Evolutionary conservation across 1,140 invertebrate genomes (phyloP), one percentile per base, ranked within the genome.

Genomic region (Lordiphosa collinella): DNA sequence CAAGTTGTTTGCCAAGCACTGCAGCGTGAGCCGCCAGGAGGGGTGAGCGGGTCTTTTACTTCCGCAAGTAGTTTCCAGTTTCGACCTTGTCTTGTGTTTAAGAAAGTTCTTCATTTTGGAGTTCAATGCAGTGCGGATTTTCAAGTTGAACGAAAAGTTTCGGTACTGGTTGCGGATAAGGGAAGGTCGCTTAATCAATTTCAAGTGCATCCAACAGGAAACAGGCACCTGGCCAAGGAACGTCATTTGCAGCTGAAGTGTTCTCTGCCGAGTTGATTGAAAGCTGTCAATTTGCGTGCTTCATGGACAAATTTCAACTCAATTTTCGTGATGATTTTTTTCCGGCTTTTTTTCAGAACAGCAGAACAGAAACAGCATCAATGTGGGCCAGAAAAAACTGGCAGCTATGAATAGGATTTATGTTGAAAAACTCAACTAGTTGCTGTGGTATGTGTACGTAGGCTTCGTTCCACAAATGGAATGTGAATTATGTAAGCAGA

Each of bases 281-380:
- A 76, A 80, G 70, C 76, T 79, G 75, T 80, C 75, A 80, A 80
- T 80, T 82, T 70, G 71, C 71, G 55, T 61, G 40, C 46, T 56
- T 37, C 68, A 50, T 36, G 54, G 40, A 63, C 67, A 58, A 70
- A 58, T 71, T 71, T 50, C 66, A 64, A 48, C 44, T 56, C 43
- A 71, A 71, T 72, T 65, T 54, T 46, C 34, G 18, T n/a, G n/a
- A n/a, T n/a, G 13, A 12, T 29, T 38, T 52, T 31, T n/a, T 16
- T 12, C n/a, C n/a, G n/a, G n/a, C n/a, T n/a, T n/a, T n/a, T n/a
- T n/a, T n/a, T n/a, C n/a, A n/a, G n/a, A n/a, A n/a, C n/a, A n/a
- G n/a, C n/a, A n/a, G n/a, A n/a, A n/a, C n/a, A n/a, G n/a, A n/a
- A n/a, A n/a, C n/a, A n/a, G n/a, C n/a, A n/a, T n/a, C n/a, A n/a